These are phyloP conservation scores for Phania funesta DNA, from an alignment of 2,888 invertebrate genomes.

Conservation along the genomic window DNA sequence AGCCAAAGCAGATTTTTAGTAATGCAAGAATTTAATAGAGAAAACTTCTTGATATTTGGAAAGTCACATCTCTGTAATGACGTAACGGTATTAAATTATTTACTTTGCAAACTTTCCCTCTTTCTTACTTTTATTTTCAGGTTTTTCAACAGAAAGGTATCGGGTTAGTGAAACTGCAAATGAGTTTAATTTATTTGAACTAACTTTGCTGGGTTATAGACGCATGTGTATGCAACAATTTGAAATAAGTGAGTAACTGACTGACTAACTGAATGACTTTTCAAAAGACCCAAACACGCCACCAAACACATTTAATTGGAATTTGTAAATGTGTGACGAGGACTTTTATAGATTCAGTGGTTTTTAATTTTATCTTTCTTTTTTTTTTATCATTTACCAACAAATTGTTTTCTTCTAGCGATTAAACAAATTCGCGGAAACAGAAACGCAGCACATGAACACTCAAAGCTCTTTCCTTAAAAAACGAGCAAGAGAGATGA, in stretches of 20 bases:
- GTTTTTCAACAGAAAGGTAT: too few relatives aligned
- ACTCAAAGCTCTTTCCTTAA: conserved; percentile 24
- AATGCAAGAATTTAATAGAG: too few relatives aligned
- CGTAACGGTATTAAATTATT: too few relatives aligned
- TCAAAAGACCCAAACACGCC: neutral
- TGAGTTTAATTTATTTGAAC: too few relatives aligned
- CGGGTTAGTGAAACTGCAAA: too few relatives aligned
- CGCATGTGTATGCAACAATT: neutral
- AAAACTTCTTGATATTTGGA: too few relatives aligned
- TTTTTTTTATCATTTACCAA: neutral
- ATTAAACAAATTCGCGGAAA: conserved; percentile 81
- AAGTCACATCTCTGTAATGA: too few relatives aligned
- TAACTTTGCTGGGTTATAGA: neutral
- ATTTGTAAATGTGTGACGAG: neutral
- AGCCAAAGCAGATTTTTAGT: too few relatives aligned
- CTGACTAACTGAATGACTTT: conserved; percentile 37
- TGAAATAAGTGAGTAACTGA: neutral
- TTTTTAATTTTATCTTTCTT: conserved; percentile 58
- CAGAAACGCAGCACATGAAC: conserved; percentile 78
- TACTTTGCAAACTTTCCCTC: too few relatives aligned
- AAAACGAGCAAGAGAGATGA: neutral
- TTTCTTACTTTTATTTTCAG: too few relatives aligned
- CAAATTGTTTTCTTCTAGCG: conserved; percentile 73
- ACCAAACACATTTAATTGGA: neutral
- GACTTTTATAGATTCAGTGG: conserved; percentile 70